phyloP scores from a whole-genome alignment of 1,140 invertebrate genomes.

The Halotydeus destructor region DNA sequence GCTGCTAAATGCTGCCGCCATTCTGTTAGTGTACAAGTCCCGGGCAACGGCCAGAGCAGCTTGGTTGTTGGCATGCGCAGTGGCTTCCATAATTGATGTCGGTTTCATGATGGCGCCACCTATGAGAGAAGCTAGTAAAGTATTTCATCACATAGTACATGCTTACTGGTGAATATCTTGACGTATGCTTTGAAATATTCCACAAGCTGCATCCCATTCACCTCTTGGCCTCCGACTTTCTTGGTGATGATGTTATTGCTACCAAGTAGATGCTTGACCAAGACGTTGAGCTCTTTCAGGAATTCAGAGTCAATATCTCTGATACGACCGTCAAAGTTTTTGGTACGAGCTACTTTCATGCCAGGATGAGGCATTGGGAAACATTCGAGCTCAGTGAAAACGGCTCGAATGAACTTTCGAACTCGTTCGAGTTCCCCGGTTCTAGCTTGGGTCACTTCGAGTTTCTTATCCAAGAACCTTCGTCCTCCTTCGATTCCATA shows the following conservation, averaged over 20 bases:
- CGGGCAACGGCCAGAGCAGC: conserved; percentile 77
- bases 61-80: conserved; percentile 93
- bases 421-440: conserved; percentile 60
- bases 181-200: conserved; percentile 70
- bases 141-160: neutral
- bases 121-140: too few relatives aligned
- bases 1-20: conserved; percentile 68
- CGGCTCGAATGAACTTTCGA: too few relatives aligned
- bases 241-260: conserved; percentile 83
- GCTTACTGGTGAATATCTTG: conserved; percentile 21
- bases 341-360: conserved; percentile 80
- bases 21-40: conserved; percentile 62
- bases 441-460: conserved; percentile 24
- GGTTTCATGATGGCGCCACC: conserved; percentile 53
- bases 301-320: conserved; percentile 82
- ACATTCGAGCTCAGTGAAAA: too few relatives aligned
- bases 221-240: conserved; percentile 76
- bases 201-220: conserved; percentile 72
- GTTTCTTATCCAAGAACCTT: conserved; percentile 56
- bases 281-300: conserved; percentile 52
- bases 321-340: too few relatives aligned
- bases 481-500: conserved; percentile 78
- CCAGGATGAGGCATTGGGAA: too few relatives aligned
- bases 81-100: conserved; percentile 94
- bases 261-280: conserved; percentile 70